phyloP scores from a whole-genome alignment of 2,113 vertebrate species.

The Perccottus glenii region DNA sequence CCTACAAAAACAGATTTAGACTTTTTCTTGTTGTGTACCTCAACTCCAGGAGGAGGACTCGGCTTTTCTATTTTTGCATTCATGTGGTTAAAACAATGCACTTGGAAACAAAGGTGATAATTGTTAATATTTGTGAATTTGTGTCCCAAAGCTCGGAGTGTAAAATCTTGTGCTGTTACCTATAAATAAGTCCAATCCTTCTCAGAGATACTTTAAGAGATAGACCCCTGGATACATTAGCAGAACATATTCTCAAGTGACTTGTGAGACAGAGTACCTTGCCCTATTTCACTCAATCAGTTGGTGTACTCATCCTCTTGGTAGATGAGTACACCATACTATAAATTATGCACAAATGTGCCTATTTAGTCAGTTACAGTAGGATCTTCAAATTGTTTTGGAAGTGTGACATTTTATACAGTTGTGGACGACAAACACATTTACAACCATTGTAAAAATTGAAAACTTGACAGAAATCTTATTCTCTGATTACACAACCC shows the following conservation, averaged over 20 bases:
- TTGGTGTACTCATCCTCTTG: constrained; percentile 57
- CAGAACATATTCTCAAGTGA: constrained; percentile 69
- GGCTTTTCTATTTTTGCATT: constrained; percentile 12
- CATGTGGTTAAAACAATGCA: not conserved
- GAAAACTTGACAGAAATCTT: too few relatives aligned
- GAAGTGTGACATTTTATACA: constrained; percentile 20
- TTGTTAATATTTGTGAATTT: constrained; percentile 48
- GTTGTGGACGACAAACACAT: not conserved
- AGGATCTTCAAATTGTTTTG: constrained; percentile 5
- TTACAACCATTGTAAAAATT: too few relatives aligned
- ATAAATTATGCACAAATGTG: constrained; percentile 45
- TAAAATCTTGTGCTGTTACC: constrained; percentile 20
- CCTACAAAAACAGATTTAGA: constrained; percentile 37
- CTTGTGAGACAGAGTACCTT: constrained; percentile 67
- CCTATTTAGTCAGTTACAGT: constrained; percentile 24
- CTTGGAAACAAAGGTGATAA: constrained; percentile 2
- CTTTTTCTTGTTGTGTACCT: constrained; percentile 27
- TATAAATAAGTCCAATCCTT: constrained; percentile 48
- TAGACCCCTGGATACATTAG: constrained; percentile 72
- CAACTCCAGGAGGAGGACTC: constrained; percentile 19
- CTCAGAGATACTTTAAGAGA: constrained; percentile 69
- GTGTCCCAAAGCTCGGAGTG: constrained; percentile 21
- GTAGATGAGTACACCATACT: constrained; percentile 44
- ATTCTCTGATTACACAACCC: not conserved
- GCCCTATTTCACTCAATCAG: constrained; percentile 75